phyloP scores from a whole-genome alignment of 92 coral and sea anemone genomes.

The Bergia sp. region DNA sequence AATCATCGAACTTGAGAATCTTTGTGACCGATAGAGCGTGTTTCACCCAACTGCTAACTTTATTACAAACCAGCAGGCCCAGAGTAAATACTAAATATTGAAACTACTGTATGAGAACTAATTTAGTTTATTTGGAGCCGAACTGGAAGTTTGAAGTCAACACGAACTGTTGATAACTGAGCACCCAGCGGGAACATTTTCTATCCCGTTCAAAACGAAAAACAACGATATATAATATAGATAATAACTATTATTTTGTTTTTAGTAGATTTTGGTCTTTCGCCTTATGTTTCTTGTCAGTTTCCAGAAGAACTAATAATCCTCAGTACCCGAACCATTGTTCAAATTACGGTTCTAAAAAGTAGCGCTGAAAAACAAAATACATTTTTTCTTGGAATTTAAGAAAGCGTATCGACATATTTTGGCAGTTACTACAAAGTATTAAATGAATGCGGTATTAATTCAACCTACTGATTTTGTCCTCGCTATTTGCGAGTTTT shows the following conservation, averaged over 20 bases:
- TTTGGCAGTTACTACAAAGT: background rate
- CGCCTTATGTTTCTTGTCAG: background rate
- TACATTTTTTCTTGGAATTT: background rate
- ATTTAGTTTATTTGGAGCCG: background rate
- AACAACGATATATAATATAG: background rate
- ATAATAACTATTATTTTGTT: background rate
- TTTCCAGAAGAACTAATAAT: background rate
- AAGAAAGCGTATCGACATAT: background rate
- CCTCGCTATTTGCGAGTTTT: background rate
- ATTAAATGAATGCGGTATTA: background rate
- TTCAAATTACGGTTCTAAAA: too few species aligned
- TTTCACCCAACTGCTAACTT: background rate
- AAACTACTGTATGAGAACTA: background rate
- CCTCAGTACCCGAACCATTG: background rate
- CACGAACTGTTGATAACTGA: conserved; percentile 18
- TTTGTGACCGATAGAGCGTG: background rate
- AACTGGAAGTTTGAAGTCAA: background rate
- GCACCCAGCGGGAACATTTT: background rate
- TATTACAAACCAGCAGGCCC: conserved; percentile 28
- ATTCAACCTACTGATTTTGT: background rate
- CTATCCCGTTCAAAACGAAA: background rate
- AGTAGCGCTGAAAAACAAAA: background rate
- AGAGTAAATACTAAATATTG: background rate
- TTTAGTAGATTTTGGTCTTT: background rate
- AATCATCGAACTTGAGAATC: background rate